Conservation (phyloP, 1,140 invertebrate genomes). For the Neoseiulus cucumeris region DNA sequence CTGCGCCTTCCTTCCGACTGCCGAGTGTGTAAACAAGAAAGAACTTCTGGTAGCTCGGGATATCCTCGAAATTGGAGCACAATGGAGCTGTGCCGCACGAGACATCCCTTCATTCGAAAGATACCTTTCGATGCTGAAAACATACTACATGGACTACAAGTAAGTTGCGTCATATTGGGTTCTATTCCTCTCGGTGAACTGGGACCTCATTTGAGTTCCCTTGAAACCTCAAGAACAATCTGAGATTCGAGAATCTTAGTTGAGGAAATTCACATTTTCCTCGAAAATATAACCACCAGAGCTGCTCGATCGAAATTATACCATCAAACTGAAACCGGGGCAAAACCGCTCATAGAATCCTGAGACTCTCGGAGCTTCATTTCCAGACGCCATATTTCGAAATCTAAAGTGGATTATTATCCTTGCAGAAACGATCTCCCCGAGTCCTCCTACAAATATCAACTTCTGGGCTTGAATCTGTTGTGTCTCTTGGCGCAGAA, state of each 20-base stretch:
- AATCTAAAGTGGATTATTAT: conserved; percentile 14
- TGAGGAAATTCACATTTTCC: too few species aligned
- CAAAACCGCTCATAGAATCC: too few species aligned
- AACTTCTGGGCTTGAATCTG: conserved; percentile 81
- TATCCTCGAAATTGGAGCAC: conserved; percentile 82
- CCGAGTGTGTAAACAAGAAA: conserved; percentile 55
- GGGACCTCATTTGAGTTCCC: too few species aligned
- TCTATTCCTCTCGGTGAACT: too few species aligned
- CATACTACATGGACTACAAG: conserved; percentile 93
- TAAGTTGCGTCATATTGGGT: conserved; percentile 26
- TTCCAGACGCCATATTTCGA: too few species aligned
- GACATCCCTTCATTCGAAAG: conserved; percentile 86
- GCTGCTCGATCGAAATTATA: too few species aligned
- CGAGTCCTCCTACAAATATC: conserved; percentile 84
- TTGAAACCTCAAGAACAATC: too few species aligned
- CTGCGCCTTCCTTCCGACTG: conserved; percentile 64
- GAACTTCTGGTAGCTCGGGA: conserved; percentile 72
- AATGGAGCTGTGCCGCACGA: conserved; percentile 73
- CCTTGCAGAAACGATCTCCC: conserved; percentile 46
- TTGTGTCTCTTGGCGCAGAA: conserved; percentile 90
- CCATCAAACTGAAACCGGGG: too few species aligned
- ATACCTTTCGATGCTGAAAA: conserved; percentile 88
- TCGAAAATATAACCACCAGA: too few species aligned
- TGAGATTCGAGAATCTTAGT: too few species aligned
- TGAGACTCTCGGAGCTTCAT: too few species aligned